Percentiles rank a stretch among this genome's conserved stretches.
Conservation (phyloP, 2,888 invertebrate species). For the Thecocarcelia acutangulata region DNA sequence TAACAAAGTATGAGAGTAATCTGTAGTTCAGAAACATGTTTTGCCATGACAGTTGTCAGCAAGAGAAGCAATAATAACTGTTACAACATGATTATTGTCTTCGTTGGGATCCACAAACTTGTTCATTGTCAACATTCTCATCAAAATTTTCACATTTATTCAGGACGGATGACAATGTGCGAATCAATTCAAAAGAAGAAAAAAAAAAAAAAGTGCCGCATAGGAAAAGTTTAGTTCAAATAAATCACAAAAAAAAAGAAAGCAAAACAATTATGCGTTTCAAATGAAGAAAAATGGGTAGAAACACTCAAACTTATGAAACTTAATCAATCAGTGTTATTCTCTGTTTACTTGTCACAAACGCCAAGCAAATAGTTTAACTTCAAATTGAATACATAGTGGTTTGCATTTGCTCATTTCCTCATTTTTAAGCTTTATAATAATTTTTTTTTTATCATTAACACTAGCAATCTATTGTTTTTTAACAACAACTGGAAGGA, state of each 20-base stretch:
- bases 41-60: slow-evolving; percentile 57
- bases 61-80: slow-evolving; percentile 33
- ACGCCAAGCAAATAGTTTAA: slow-evolving; percentile 53
- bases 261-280: slow-evolving; percentile 16
- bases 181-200: slow-evolving; percentile 7
- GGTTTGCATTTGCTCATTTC: not conserved
- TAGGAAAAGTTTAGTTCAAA: slow-evolving; percentile 24
- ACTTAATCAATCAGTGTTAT: slow-evolving; percentile 66
- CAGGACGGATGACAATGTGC: slow-evolving; percentile 14
- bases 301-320: slow-evolving; percentile 30
- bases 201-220: not conserved
- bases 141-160: not conserved
- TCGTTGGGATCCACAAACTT: slow-evolving; percentile 17
- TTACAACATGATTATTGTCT: slow-evolving; percentile 18
- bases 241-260: slow-evolving; percentile 31
- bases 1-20: slow-evolving; percentile 2
- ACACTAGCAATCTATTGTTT: no score
- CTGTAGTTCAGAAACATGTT: slow-evolving; percentile 11
- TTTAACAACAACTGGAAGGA: no score
- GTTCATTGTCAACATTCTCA: slow-evolving; percentile 27
- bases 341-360: slow-evolving; percentile 57
- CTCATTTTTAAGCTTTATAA: slow-evolving; percentile 10
- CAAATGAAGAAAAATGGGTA: slow-evolving; percentile 47
- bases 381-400: slow-evolving; percentile 26
- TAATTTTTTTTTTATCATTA: slow-evolving; percentile 32